These are phyloP conservation scores for Hormaphis cornu DNA, from an alignment of 1,140 invertebrate species.

Conservation along the genomic window DNA sequence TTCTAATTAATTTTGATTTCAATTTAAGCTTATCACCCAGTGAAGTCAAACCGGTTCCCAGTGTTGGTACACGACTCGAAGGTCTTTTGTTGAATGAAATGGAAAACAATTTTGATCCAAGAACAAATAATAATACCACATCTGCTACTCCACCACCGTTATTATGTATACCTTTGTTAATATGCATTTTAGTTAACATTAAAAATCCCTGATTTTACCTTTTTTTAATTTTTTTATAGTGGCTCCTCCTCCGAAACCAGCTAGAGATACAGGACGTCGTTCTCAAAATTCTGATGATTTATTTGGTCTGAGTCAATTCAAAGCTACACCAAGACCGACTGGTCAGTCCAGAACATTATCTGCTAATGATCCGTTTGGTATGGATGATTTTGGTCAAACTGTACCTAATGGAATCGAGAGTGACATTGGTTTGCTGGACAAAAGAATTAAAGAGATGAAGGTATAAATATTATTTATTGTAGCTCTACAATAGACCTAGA, in stretches of 20 bases:
- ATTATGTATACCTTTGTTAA: constrained; percentile 24
- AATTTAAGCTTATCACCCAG: not conserved
- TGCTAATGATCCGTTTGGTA: constrained; percentile 60
- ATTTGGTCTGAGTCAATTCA: constrained; percentile 36
- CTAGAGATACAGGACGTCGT: constrained; percentile 32
- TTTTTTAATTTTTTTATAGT: constrained; percentile 28
- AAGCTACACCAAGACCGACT: constrained; percentile 15
- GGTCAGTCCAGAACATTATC: constrained; percentile 9
- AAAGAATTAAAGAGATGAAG: constrained; percentile 73
- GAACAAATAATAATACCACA: constrained; percentile 43
- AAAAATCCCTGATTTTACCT: not conserved
- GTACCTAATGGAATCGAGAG: constrained; percentile 49
- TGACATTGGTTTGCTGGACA: constrained; percentile 66
- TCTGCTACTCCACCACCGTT: constrained; percentile 33
- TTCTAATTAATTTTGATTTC: not conserved
- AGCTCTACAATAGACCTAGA: not conserved
- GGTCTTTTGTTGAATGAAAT: constrained; percentile 73
- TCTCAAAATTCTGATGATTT: constrained; percentile 30
- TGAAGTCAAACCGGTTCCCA: constrained; percentile 42
- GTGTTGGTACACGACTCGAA: constrained; percentile 68
- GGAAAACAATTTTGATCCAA: constrained; percentile 65
- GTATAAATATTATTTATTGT: constrained; percentile 42
- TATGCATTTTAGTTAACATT: constrained; percentile 29
- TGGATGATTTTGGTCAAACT: constrained; percentile 54
- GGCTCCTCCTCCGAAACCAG: constrained; percentile 36